Evolutionary conservation across 2,888 invertebrate species (phyloP), one percentile per base, ranked within the genome.

Genomic region (Acanthacorydalis orientalis): DNA sequence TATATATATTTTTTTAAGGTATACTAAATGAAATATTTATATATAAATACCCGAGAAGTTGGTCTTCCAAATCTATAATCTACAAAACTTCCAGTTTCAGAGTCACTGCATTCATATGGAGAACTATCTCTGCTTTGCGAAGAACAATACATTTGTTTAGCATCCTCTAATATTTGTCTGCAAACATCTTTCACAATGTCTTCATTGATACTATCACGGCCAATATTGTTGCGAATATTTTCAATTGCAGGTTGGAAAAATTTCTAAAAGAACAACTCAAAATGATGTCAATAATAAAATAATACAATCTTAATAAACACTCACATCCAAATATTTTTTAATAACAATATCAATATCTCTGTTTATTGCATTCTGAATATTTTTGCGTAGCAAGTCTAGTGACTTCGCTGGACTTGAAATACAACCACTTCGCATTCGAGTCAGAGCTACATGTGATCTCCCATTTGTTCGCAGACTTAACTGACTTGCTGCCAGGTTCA

Each of bases 181-280:
- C 84, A 85, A 10, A 86, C 80, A 51, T 79, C 78, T 57, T 77
- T 66, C 56, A 78, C 76, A 65, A 83, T 80, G 60, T 85, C 83
- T 61, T 84, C 83, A 53, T 76, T 78, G 9, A 85, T 80, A 57
- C 80, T 78, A 57, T 79, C 80, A 57, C 77, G 77, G 4, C 84
- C 85, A 57, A 83, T 70, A 65, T 87, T 87, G 53, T 72, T 68
- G 57, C 77, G 73, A 55, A 87, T 83, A 59, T 86, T 87, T 53
- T 78, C 77, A 35, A 86, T 76, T 50, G 83, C 86, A 52, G 84
- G 83, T 57, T 80, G 79, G 67, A 87, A 84, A 65, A 80, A 86
- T 69, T 78, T 80, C 83, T 85, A 67, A 46, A 75, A 75, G 53
- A 53, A 50, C 53, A n/a, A 50, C 11, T 23, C 14, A 48, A 11